Percentiles rank a stretch among this genome's conserved stretches.
Conservation (phyloP, 2,797 vertebrate species). For the Rhadinocentrus ornatus region DNA sequence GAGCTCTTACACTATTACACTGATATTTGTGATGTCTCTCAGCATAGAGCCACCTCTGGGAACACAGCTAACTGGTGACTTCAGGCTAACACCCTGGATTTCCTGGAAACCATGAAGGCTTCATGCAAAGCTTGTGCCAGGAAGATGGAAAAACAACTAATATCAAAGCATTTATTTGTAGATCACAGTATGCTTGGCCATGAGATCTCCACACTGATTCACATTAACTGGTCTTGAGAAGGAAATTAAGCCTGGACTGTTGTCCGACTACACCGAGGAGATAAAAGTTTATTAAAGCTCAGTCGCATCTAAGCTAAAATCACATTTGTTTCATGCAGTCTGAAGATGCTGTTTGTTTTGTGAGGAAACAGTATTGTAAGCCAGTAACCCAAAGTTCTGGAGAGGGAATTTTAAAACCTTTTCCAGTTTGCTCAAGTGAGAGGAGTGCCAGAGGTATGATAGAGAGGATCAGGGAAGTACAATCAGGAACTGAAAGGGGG, state of each 20-base stretch:
- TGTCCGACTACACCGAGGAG: background rate
- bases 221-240: background rate
- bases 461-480: slow-evolving; percentile 52
- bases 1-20: background rate
- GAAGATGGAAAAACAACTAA: background rate
- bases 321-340: background rate
- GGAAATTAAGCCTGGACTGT: slow-evolving; percentile 5
- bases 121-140: background rate
- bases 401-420: slow-evolving; percentile 35
- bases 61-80: background rate
- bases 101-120: slow-evolving; percentile 13
- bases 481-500: slow-evolving; percentile 32
- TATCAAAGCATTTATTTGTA: too few relatives aligned
- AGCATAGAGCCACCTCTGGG: background rate
- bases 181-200: too few relatives aligned
- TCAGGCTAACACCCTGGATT: background rate
- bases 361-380: background rate
- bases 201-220: background rate
- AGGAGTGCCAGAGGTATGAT: slow-evolving; percentile 25
- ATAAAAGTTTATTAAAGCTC: slow-evolving; percentile 16
- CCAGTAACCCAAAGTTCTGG: background rate
- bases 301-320: background rate
- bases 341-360: background rate
- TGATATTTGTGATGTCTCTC: background rate
- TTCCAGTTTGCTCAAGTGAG: slow-evolving; percentile 2